Evolutionary conservation across 2,797 vertebrate genomes (phyloP), one percentile per base, ranked within the genome.

Genomic region (Siniperca obscura): DNA sequence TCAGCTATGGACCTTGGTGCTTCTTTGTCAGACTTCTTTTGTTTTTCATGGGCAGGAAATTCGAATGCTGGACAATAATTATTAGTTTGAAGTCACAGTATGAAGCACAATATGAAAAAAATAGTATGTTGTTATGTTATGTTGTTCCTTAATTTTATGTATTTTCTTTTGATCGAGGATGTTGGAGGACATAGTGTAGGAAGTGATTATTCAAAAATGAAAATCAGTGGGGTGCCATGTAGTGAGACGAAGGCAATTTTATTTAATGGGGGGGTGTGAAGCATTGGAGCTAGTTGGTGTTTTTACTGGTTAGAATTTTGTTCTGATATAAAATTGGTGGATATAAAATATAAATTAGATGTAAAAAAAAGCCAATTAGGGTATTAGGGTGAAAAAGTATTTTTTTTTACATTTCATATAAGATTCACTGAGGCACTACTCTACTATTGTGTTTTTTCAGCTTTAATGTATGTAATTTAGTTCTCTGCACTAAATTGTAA

Each of bases 201-300:
- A 30, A 48, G 30, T 27, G 52, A 60, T 73, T 55, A 76, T 61
- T 80, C 5, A 66, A 57, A 70, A 77, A 59, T 57, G 22, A 68
- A 67, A 76, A 68, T 64, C 52, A 74, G 40, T 48, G 30, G 38
- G 52, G 44, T 76, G 57, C 52, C 25, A 59, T 46, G 52, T 42
- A 1, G 42, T 50, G 55, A 80, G 22, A 50, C 36, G 66, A 52
- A 67, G 16, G n/a, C n/a, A 40, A 25, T 68, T 64, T 14, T 5
- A 36, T 57, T 72, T 69, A 22, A 73, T 70, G 52, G n/a, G 42
- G 53, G 11, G 17, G 36, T 65, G 25, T 44, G 59, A 70, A 56
- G 16, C n/a, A 59, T 34, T 16, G 11, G 12, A 53, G 19, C 50
- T 66, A 22, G 21, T 59, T 76, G 14, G 14, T 36, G 38, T 27